Evolutionary conservation across 2,113 vertebrate genomes (phyloP).

Genomic region (Prunella fulvescens): DNA sequence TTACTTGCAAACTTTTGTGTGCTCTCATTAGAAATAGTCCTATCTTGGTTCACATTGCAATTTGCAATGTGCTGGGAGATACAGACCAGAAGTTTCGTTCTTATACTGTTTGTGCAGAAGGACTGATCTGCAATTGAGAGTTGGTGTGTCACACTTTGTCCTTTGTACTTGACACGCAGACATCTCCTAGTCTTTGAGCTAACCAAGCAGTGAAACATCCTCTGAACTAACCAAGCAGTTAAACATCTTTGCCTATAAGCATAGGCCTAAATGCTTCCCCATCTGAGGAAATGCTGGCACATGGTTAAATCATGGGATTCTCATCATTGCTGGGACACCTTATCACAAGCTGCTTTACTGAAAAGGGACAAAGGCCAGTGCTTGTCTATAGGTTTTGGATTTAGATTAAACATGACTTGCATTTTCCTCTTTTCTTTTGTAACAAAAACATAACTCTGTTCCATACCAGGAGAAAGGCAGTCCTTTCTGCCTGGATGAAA

Average conservation of each 20-base stretch:
- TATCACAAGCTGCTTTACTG: not conserved
- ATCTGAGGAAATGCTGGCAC: not conserved
- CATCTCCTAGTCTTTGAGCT: not conserved
- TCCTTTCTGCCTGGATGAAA: not conserved
- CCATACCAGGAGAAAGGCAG: not conserved
- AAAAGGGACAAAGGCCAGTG: not conserved
- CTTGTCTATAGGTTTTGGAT: not conserved
- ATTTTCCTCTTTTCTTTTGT: not conserved
- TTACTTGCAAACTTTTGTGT: not conserved
- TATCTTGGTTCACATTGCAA: not conserved
- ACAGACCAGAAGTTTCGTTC: not conserved
- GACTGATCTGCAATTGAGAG: not conserved
- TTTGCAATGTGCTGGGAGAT: not conserved
- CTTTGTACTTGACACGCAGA: not conserved
- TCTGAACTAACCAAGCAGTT: not conserved
- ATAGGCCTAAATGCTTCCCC: not conserved
- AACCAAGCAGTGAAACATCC: too few species aligned
- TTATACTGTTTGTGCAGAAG: not conserved
- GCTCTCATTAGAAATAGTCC: not conserved
- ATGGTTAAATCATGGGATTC: not conserved
- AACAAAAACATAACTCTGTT: not conserved
- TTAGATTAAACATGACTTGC: not conserved
- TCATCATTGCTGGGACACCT: not conserved
- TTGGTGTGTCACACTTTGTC: not conserved
- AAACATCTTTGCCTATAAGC: not conserved